phyloP scores from a whole-genome alignment of 2,888 invertebrate species.

The Metalampra italica region DNA sequence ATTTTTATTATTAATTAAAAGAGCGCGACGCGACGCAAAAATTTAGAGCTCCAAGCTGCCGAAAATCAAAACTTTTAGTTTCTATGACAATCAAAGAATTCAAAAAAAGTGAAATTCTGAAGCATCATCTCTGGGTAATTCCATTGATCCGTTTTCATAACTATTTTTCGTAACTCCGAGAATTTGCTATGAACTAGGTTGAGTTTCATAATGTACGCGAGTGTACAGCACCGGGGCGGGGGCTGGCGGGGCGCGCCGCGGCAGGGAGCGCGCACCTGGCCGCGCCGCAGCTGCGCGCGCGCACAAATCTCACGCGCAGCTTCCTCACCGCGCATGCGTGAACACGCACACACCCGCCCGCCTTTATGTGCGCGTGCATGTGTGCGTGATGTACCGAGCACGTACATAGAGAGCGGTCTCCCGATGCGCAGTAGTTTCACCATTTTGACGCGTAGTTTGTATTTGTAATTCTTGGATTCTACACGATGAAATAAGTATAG shows the following conservation, averaged over 20 bases:
- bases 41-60: too few species aligned
- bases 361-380: constrained; percentile 14
- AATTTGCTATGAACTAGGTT: too few species aligned
- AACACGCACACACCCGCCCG: constrained; percentile 38
- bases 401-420: background rate
- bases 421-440: background rate
- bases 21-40: too few species aligned
- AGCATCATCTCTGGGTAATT: too few species aligned
- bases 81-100: too few species aligned
- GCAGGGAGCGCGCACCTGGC: constrained; percentile 70
- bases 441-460: background rate
- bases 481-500: too few species aligned
- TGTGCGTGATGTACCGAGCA: constrained; percentile 9
- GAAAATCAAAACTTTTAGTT: too few species aligned
- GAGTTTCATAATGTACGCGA: constrained; percentile 21
- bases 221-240: constrained; percentile 44
- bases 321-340: constrained; percentile 70
- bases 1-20: too few species aligned
- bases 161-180: too few species aligned
- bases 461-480: too few species aligned
- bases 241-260: constrained; percentile 35
- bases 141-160: too few species aligned
- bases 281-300: constrained; percentile 72
- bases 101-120: too few species aligned
- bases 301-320: constrained; percentile 76